Base-by-base conservation (phyloP, 2,113 vertebrate species). In the Callipepla californica region DNA sequence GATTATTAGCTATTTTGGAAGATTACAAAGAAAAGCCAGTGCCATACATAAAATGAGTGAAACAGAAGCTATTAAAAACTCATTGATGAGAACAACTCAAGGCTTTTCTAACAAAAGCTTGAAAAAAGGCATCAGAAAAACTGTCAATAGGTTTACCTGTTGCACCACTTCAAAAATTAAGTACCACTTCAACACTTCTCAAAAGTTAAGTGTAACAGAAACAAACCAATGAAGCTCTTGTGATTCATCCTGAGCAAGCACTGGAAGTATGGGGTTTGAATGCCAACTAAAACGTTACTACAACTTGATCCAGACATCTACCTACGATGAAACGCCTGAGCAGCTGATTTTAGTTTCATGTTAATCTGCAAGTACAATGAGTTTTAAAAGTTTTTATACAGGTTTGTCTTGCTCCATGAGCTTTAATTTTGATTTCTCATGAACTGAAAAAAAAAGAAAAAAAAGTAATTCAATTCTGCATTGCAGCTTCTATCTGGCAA, bases 341-440 rank as follows among this genome's bases (percentile, higher is more conserved):
- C 63, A 85, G 74, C 15, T 84, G 61, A 70, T 81, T 81, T 85
- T 26, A 55, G 38, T 63, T 55, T 69, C 75, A 62, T 3, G 28
- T 89, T 87, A 18, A 89, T 42, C 42, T 63, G 38, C 47, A 82
- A 32, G 55, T 55, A 82, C 36, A 62, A 26, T 20, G 53, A 73
- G 13, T 81, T 92, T 79, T 68, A n/a, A 87, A 55, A 4, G 0
- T 30, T 81, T 81, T 89, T 91, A 67, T 20, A 85, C 7, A 62
- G n/a, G 72, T 82, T 69, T 69, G 23, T 65, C 67, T 69, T 77
- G 67, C 81, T 91, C 62, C 53, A 19, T 13, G 42, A 87, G 62
- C 58, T 79, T 84, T 73, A 65, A 76, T 76, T 93, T 53, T 85
- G 30, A 80, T 85, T 38, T 42, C 63, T 80, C 93, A 89, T 73